Base-by-base conservation (phyloP, 2,797 vertebrate species). In the Microchirus variegatus region DNA sequence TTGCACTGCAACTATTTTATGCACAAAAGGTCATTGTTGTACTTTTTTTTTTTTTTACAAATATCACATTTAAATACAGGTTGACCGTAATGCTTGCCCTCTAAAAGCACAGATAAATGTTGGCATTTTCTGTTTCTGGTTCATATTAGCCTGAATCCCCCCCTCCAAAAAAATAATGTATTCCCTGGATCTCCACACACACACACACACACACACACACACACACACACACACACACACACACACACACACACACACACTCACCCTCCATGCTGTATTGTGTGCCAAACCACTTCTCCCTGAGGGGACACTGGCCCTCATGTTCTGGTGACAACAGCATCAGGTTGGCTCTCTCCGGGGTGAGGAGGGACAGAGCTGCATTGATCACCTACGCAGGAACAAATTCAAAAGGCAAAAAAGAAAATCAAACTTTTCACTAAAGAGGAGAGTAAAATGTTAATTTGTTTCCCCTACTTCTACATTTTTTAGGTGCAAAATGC, bases 281-380 rank as follows among this genome's bases (percentile, higher is more conserved):
- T 2, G 97, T 98, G 59, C 96, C 95, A 90, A 98, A 98, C 96
- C 96, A 99, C 87, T 93, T 95, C 90, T 99, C 97, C 80, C 89
- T 94, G 22, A 95, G 93, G 55, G 92, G 89, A 90, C 96, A 98
- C 53, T 85, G 94, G 80, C 96, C 95, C 83, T 98, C 95, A 1
- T 99, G 95, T 89, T 95, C 93, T 62, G 96, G 96, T 65, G 97
- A 99, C 71, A 98, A 84, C 69, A 98, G 83, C 84, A 97, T 94
- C 14, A 99, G 90, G 86, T 98, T 98, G 81, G 95, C 95, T 84
- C 90, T 95, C 78, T 95, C 94, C 42, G 96, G 96, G 70, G 89
- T 93, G 54, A 99, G 93, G 73, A 94, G 91, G 81, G 91, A 91
- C 78, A 97, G 89, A 40, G 95, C 95, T 75, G 92, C 92, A 70